Evolutionary conservation across 2,888 invertebrate genomes (phyloP), one percentile per base, ranked within the genome.

Genomic region (Luperina nickerlii): DNA sequence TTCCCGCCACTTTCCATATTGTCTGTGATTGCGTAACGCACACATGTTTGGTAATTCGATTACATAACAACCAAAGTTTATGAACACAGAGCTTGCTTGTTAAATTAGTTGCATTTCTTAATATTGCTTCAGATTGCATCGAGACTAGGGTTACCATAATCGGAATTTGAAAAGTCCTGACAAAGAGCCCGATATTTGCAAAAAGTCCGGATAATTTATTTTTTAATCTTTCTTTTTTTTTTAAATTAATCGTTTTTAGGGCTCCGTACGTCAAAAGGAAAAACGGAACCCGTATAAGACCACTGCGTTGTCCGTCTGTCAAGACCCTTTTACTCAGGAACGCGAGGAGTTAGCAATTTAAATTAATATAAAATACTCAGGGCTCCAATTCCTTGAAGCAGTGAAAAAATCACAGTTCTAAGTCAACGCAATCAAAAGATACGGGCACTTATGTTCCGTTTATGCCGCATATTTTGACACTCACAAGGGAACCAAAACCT

Each of bases 1-100:
- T 96, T 96, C 93, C 94, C 94, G 90, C 94, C 92, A 93, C 96
- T 96, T 96, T 96, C 96, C 96, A 96, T 94, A 94, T 93, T 92
- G 93, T 93, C 88, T 92, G 76, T 84, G 89, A 84, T 94, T 94
- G 92, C 89, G 92, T 90, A 93, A 94, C 90, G 76, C 88, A 84
- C 88, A 83, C 81, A 85, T 82, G 88, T 93, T 93, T 84, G 92
- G 94, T 96, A 95, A 96, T 95, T 94, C 93, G 92, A 94, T 96
- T 96, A 95, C 92, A 91, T 92, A 94, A 94, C 90, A 85, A 80
- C 70, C 73, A 68, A 84, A 87, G 51, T 80, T 74, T 83, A 78
- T 83, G 82, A 68, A 74, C 68, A 74, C 48, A 82, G 66, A 76
- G 65, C 63, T 24, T 42, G 77, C 78, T 84, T 73, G 79, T 88